A percentile compares a stretch with the other conserved stretches of the same genome.
Evolutionary conservation across 2,797 vertebrate genomes (phyloP).

Genomic region (Oryzias sinensis): DNA sequence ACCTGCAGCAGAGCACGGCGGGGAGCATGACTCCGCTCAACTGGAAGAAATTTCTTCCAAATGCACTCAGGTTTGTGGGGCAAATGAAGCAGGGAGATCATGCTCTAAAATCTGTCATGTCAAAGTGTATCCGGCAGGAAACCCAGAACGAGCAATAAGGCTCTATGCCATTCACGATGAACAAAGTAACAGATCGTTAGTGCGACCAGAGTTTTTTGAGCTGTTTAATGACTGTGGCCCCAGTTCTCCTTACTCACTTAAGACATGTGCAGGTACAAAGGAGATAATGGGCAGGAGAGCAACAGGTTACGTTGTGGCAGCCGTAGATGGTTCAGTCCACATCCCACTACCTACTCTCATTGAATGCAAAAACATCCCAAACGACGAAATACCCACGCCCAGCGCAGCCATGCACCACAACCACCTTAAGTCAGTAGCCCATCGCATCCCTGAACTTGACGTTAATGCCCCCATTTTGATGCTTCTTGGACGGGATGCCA

Average conservation of each 20-base stretch:
- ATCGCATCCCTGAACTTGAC: slow-evolving; percentile 8
- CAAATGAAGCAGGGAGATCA: not conserved
- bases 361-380: not conserved
- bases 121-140: no score
- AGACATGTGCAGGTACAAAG: not conserved
- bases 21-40: not conserved
- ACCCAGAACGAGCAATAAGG: no score
- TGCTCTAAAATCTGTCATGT: slow-evolving; percentile 8
- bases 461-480: not conserved
- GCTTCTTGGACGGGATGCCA: not conserved
- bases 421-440: not conserved
- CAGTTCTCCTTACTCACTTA: not conserved
- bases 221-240: not conserved
- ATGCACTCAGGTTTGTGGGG: not conserved
- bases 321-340: not conserved
- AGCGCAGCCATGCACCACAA: not conserved
- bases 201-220: slow-evolving; percentile 4
- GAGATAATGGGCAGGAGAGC: slow-evolving; percentile 3
- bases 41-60: not conserved
- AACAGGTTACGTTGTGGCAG: not conserved
- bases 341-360: not conserved
- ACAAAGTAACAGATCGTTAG: no score
- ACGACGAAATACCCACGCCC: not conserved
- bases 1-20: not conserved
- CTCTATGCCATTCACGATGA: no score